phyloP scores from a whole-genome alignment of 2,797 vertebrate species.

The Harpagifer antarcticus region DNA sequence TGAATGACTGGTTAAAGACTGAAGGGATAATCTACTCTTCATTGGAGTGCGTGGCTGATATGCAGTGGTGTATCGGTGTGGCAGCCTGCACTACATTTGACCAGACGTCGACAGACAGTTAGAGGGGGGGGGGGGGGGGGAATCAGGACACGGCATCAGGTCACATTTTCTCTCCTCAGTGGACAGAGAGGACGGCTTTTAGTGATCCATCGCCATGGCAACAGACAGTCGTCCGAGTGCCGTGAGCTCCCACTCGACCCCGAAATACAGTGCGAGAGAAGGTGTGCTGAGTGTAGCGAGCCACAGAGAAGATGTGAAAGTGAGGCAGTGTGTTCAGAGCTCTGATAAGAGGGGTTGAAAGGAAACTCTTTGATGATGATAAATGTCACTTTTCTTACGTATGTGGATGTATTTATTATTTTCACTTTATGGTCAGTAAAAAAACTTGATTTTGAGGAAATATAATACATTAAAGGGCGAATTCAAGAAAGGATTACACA shows the following conservation, averaged over 20 bases:
- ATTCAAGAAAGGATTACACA: no score
- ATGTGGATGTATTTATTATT: neutral
- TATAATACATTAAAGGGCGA: neutral
- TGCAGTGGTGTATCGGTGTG: neutral
- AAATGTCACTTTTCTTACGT: neutral
- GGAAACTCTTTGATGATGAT: neutral
- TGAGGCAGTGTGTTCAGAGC: slow-evolving; percentile 17
- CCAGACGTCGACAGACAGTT: slow-evolving; percentile 19
- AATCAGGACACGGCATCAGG: slow-evolving; percentile 54
- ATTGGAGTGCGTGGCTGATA: neutral
- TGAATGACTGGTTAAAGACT: neutral
- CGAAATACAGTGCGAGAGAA: slow-evolving; percentile 29
- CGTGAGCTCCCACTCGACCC: slow-evolving; percentile 21
- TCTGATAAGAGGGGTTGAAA: neutral
- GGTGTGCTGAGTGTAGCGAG: slow-evolving; percentile 53
- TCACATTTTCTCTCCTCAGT: slow-evolving; percentile 61
- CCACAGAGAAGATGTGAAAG: slow-evolving; percentile 20
- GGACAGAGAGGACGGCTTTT: slow-evolving; percentile 43
- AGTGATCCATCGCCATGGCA: slow-evolving; percentile 69
- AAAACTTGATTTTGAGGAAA: slow-evolving; percentile 1
- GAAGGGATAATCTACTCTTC: neutral
- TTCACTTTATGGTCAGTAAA: neutral
- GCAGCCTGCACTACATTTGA: neutral
- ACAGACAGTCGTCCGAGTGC: slow-evolving; percentile 63
- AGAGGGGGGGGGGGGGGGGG: slow-evolving; percentile 29